Percentiles rank a stretch among this genome's conserved stretches.
These are phyloP conservation scores for Nomada ruficornis DNA, from an alignment of 2,888 invertebrate species.

Conservation along the genomic window DNA sequence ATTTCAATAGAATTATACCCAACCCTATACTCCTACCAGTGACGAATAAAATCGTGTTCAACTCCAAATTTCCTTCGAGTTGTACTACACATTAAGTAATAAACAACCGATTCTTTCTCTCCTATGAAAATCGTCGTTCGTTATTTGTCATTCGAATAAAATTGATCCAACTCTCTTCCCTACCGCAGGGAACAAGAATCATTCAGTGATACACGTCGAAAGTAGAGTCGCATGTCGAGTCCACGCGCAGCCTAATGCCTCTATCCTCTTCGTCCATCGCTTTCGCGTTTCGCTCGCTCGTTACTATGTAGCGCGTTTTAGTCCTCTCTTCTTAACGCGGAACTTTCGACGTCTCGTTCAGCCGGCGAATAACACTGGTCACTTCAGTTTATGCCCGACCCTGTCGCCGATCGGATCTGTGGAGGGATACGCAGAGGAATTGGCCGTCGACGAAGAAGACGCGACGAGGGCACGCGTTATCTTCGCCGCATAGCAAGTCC, in stretches of 20 bases:
- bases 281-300: constrained; percentile 29
- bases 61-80: no score
- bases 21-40: no score
- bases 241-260: not conserved
- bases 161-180: no score
- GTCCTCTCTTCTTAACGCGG: constrained; percentile 53
- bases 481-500: not conserved
- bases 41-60: no score
- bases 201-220: constrained; percentile 23
- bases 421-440: constrained; percentile 19
- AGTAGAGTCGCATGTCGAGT: constrained; percentile 8
- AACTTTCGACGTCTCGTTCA: constrained; percentile 61
- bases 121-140: no score
- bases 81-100: no score
- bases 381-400: constrained; percentile 67
- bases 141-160: no score
- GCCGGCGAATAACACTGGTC: constrained; percentile 42
- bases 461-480: constrained; percentile 35
- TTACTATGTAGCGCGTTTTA: constrained; percentile 30
- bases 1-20: no score
- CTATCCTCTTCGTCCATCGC: constrained; percentile 26
- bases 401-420: constrained; percentile 59
- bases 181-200: constrained; percentile 11
- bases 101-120: no score
- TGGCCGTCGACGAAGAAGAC: constrained; percentile 27